Evolutionary conservation across 2,888 invertebrate species (phyloP).

Genomic region (Drosophila monieri): DNA sequence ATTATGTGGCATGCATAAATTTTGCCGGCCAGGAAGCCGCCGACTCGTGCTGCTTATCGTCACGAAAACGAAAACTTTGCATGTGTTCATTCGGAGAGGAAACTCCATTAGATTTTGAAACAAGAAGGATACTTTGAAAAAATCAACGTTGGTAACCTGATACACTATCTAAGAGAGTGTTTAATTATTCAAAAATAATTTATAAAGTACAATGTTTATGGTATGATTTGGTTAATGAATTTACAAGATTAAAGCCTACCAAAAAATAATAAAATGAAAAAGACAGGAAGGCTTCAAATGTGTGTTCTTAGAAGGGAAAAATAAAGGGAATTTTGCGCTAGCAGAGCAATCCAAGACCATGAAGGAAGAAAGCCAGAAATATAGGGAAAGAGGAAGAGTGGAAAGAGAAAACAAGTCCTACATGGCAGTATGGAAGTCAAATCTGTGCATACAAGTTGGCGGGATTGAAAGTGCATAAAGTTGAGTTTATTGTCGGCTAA

Average conservation of each 20-base stretch:
- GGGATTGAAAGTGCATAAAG: conserved; percentile 81
- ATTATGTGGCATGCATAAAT: conserved; percentile 77
- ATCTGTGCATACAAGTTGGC: conserved; percentile 81
- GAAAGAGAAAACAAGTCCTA: neutral
- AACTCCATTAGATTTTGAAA: conserved; percentile 72
- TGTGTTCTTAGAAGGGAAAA: neutral
- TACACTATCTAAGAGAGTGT: conserved; percentile 8
- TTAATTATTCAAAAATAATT: neutral
- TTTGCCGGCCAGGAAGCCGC: conserved; percentile 71
- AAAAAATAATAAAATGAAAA: neutral
- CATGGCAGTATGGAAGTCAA: conserved; percentile 60
- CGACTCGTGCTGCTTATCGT: conserved; percentile 73
- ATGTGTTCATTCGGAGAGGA: conserved; percentile 44
- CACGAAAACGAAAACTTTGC: conserved; percentile 70
- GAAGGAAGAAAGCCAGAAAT: neutral
- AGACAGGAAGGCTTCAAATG: neutral
- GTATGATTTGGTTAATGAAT: neutral
- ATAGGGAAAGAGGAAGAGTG: conserved; percentile 1
- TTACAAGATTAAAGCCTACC: neutral
- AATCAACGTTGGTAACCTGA: neutral
- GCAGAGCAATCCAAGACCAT: neutral
- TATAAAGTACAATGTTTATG: neutral
- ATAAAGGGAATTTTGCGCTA: conserved; percentile 11
- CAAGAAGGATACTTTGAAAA: conserved; percentile 22
- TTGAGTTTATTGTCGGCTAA: conserved; percentile 80